Base-by-base conservation (phyloP, 2,113 vertebrate species). In the Nematolebias whitei region DNA sequence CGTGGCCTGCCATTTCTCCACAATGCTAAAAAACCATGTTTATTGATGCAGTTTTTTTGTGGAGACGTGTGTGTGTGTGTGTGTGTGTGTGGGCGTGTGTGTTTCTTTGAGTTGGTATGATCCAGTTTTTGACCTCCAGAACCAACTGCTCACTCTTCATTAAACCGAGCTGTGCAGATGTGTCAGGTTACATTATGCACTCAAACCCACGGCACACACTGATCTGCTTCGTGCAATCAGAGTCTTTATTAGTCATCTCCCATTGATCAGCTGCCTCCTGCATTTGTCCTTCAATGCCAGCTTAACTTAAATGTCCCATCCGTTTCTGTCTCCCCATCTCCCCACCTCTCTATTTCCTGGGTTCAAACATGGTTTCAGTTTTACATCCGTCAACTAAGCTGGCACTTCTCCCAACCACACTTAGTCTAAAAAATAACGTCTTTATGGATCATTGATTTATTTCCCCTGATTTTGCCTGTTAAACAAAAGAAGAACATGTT, bases 251-350 rank as follows among this genome's bases (percentile, higher is more conserved):
- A 70, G 71, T 80, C 76, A 66, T 73, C 67, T 71, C 76, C 73
- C 71, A 85, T 84, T 82, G 81, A 85, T 85, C 76, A 69, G 67
- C 67, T 75, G 78, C 75, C 80, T 40, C 54, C 60, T 76, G 74
- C 63, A 55, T 70, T 74, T 52, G 74, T 75, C 80, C 82, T 85
- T 75, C 79, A 69, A 26, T 15, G 71, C 70, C 77, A 63, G 14
- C 52, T 62, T 29, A 62, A 48, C 61, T 76, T 72, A 60, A 48
- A 59, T 56, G 71, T 51, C 48, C 57, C 72, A 79, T 86, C 71
- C 26, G 48, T 80, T 78, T 85, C 54, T 48, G 68, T 62, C 70
- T 2, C n/a, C 55, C 56, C 40, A n/a, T 35, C 49, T 29, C 53
- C 64, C 54, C 66, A 19, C 40, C 49, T 58, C 68, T 72, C 43